These are phyloP conservation scores for Acipenser ruthenus DNA, from an alignment of 2,797 vertebrate genomes.

Conservation along the genomic window DNA sequence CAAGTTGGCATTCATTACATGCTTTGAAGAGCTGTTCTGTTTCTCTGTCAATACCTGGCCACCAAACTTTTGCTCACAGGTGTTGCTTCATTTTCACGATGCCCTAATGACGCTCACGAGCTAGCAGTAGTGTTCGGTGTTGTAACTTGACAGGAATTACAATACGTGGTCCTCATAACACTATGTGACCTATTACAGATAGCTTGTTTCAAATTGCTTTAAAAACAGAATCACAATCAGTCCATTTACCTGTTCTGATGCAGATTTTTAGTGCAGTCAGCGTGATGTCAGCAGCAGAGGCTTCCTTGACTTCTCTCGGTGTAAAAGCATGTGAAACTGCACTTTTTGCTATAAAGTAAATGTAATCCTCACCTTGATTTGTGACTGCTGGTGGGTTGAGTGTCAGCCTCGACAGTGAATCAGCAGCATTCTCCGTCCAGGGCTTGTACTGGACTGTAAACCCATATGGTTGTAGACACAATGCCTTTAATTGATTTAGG, in stretches of 20 bases:
- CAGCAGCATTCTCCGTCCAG: conserved; percentile 18
- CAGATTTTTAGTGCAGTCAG: too few relatives aligned
- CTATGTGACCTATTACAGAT: too few relatives aligned
- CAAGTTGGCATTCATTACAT: background rate
- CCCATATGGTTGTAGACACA: conserved; percentile 13
- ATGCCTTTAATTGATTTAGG: conserved; percentile 11
- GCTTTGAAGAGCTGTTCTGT: background rate
- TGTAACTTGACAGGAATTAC: background rate
- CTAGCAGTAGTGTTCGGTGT: too few relatives aligned
- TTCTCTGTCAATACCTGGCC: background rate
- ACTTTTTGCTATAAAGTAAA: conserved; percentile 23
- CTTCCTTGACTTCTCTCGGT: conserved; percentile 18
- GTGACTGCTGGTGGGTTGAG: background rate
- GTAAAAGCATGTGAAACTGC: conserved; percentile 16
- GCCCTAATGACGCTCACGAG: background rate
- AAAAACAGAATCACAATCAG: too few relatives aligned
- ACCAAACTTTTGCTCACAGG: background rate
- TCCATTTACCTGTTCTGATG: too few relatives aligned
- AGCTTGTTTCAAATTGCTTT: too few relatives aligned
- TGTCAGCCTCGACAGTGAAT: conserved; percentile 15
- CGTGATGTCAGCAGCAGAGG: background rate
- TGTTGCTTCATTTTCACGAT: background rate
- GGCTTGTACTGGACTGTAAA: conserved; percentile 13
- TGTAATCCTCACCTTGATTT: conserved; percentile 17
- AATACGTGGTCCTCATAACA: background rate